A percentile compares a stretch with the other conserved stretches of the same genome.
Evolutionary conservation across 2,888 invertebrate genomes (phyloP).

Genomic region (Thelaira solivaga): DNA sequence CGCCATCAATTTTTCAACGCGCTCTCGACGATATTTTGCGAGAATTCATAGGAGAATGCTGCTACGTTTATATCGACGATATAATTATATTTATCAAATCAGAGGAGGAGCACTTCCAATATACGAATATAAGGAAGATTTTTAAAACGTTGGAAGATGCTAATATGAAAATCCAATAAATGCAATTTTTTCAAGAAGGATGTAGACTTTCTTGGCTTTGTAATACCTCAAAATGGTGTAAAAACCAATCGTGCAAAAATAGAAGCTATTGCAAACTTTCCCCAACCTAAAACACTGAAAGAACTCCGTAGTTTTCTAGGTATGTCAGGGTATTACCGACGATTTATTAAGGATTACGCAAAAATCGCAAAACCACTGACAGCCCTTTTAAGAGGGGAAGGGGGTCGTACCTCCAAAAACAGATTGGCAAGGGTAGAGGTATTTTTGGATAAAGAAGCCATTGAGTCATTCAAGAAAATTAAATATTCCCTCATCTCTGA

Average conservation of each 20-base stretch:
- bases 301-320: no score
- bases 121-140: no score
- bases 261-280: background rate
- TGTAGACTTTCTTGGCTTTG: no score
- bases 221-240: no score
- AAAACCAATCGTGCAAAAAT: background rate
- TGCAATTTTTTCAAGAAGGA: no score
- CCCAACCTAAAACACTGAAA: background rate
- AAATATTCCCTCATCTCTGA: background rate
- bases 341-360: no score
- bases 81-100: background rate
- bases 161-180: no score
- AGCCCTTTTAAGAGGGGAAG: no score
- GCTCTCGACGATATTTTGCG: no score
- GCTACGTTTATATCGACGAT: background rate
- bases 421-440: background rate
- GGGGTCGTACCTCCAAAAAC: no score
- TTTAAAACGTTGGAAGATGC: background rate
- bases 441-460: background rate
- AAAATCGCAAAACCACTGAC: no score
- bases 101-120: background rate
- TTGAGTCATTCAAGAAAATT: background rate
- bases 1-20: background rate
- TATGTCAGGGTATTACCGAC: no score
- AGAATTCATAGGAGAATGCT: background rate